phyloP scores from a whole-genome alignment of 2,113 vertebrate genomes.

The Cebus imitator region DNA sequence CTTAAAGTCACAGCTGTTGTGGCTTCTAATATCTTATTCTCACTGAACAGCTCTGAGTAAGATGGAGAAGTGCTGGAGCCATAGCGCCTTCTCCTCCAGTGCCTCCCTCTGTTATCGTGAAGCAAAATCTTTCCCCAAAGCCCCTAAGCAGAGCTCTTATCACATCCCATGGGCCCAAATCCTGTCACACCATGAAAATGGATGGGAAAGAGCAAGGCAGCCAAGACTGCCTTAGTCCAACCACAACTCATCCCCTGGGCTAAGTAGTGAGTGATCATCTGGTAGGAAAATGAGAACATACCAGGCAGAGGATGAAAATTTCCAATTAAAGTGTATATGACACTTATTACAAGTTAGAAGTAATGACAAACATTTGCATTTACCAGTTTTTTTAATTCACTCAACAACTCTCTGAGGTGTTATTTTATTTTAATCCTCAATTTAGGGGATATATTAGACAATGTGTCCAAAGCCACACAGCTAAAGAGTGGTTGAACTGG shows the following conservation, averaged over 20 bases:
- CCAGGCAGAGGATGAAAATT: background rate
- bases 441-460: background rate
- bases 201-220: background rate
- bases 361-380: background rate
- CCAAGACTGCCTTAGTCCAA: no score
- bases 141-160: background rate
- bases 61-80: background rate
- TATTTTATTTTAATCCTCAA: background rate
- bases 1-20: background rate
- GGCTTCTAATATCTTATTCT: no score
- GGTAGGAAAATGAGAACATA: background rate
- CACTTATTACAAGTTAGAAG: background rate
- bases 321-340: background rate
- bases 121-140: background rate
- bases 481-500: no score
- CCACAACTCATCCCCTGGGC: fast-evolving
- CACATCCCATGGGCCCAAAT: background rate
- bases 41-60: background rate
- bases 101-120: no score
- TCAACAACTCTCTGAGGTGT: background rate
- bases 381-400: background rate
- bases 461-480: fast-evolving
- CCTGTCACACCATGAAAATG: fast-evolving
- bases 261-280: background rate
- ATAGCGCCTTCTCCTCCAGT: no score